Evolutionary conservation across 2,113 vertebrate genomes (phyloP).

Genomic region (Notothenia coriiceps): DNA sequence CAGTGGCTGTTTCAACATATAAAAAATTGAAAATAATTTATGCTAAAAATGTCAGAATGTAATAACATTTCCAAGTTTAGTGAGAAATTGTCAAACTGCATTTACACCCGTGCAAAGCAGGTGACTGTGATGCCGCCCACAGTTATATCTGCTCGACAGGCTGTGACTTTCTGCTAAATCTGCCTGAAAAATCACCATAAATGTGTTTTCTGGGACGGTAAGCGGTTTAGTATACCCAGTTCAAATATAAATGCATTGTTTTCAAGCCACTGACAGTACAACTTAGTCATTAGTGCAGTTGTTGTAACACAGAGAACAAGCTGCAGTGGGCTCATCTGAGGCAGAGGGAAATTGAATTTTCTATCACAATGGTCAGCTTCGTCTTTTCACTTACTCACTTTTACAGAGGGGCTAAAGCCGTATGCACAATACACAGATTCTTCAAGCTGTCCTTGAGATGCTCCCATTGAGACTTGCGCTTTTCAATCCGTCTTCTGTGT

Average conservation of each 20-base stretch:
- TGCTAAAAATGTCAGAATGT: slow-evolving; percentile 29
- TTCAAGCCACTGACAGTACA: slow-evolving; percentile 25
- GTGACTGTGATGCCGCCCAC: slow-evolving; percentile 12
- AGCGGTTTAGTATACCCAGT: not conserved
- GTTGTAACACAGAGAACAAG: slow-evolving; percentile 23
- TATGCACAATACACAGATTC: slow-evolving; percentile 49
- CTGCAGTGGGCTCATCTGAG: slow-evolving; percentile 8
- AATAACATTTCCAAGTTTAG: slow-evolving; percentile 36
- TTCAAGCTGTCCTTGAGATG: slow-evolving; percentile 57
- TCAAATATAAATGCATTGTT: slow-evolving; percentile 7
- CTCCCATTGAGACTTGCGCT: slow-evolving; percentile 31
- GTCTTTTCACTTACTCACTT: slow-evolving; percentile 17
- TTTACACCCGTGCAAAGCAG: slow-evolving; percentile 1
- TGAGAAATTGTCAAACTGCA: slow-evolving; percentile 33
- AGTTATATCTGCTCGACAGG: slow-evolving; percentile 16
- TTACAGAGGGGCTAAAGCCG: slow-evolving; percentile 35
- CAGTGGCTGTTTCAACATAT: slow-evolving; percentile 26
- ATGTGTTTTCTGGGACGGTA: not conserved
- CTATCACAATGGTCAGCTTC: slow-evolving; percentile 46
- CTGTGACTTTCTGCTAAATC: slow-evolving; percentile 7
- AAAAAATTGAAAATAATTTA: slow-evolving; percentile 42
- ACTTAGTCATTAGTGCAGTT: slow-evolving; percentile 10
- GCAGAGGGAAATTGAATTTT: slow-evolving; percentile 57
- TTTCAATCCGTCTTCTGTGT: slow-evolving; percentile 47
- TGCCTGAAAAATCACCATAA: not conserved